A percentile compares a stretch with the other conserved stretches of the same genome.
Conservation (phyloP, 2,888 invertebrate genomes). For the Lepidochitona cinerea region DNA sequence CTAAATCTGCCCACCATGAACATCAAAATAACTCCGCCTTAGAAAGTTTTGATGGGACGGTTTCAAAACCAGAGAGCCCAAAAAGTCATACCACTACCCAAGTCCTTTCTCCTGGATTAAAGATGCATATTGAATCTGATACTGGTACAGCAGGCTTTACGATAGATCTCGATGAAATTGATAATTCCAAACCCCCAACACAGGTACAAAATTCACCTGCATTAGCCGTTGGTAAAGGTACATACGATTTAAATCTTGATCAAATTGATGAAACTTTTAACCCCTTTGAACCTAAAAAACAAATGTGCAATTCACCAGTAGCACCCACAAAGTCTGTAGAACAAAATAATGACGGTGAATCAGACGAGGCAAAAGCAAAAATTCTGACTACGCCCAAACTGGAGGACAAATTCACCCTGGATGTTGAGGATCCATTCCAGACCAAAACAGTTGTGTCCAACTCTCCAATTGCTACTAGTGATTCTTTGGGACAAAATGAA, state of each 20-base stretch:
- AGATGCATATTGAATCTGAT: too few species aligned
- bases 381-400: background rate
- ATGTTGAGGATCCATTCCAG: constrained; percentile 7
- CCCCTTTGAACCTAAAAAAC: constrained; percentile 20
- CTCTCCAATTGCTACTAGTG: background rate
- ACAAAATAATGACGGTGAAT: background rate
- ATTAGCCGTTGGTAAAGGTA: too few species aligned
- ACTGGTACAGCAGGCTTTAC: too few species aligned
- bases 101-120: too few species aligned
- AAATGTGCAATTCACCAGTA: constrained; percentile 14
- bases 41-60: too few species aligned
- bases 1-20: too few species aligned
- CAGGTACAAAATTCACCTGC: too few species aligned
- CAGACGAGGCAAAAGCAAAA: background rate
- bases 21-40: too few species aligned
- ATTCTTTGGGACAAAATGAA: background rate
- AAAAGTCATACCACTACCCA: too few species aligned
- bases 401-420: background rate
- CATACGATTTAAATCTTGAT: background rate
- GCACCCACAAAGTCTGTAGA: constrained; percentile 8
- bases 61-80: too few species aligned
- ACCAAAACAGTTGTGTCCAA: constrained; percentile 1
- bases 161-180: too few species aligned
- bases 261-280: background rate
- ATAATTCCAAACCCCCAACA: too few species aligned